phyloP scores from a whole-genome alignment of 30 jellyfish, hydroid and myxozoan species.

The Morbakka virulenta region DNA sequence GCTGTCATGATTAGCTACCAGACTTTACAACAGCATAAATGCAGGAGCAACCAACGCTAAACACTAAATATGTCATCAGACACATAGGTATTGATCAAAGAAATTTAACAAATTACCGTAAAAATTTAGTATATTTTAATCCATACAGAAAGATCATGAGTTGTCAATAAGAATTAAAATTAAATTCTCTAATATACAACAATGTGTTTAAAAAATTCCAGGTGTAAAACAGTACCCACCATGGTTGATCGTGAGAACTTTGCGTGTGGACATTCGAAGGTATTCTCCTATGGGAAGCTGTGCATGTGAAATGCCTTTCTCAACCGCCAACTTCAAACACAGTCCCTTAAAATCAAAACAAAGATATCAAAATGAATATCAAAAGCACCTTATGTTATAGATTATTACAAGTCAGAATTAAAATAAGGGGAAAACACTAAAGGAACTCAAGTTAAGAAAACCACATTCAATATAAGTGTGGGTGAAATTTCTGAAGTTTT shows the following conservation, averaged over 20 bases:
- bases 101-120: too few relatives aligned
- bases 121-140: too few relatives aligned
- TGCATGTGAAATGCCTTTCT: constrained; percentile 75
- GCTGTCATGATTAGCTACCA: too few relatives aligned
- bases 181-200: background rate
- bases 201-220: background rate
- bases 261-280: constrained; percentile 63
- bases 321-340: constrained; percentile 71
- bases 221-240: constrained; percentile 24
- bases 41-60: too few relatives aligned
- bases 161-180: background rate
- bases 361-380: background rate
- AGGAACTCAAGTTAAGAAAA: too few relatives aligned
- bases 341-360: constrained; percentile 51
- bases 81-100: too few relatives aligned
- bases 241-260: constrained; percentile 85
- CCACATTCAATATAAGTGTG: too few relatives aligned
- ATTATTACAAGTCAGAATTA: background rate
- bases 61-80: too few relatives aligned
- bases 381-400: background rate
- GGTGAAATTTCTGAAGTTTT: too few relatives aligned
- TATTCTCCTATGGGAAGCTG: constrained; percentile 84
- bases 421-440: background rate
- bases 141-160: too few relatives aligned
- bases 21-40: too few relatives aligned